These are phyloP conservation scores for Ceraclea dissimilis DNA, from an alignment of 2,888 invertebrate genomes.

Conservation along the genomic window DNA sequence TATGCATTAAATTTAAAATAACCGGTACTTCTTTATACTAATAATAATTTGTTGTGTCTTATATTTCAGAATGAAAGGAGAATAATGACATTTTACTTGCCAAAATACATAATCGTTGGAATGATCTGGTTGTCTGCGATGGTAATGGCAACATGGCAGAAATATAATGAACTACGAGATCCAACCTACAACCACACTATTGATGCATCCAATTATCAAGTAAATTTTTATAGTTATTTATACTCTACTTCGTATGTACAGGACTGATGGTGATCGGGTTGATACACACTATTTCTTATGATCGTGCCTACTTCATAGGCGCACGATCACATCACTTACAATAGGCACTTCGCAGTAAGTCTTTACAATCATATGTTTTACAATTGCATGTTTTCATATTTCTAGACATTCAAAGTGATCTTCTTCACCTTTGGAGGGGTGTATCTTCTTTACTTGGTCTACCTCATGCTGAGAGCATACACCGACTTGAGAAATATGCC, in stretches of 20 bases:
- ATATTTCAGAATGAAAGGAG: conserved; percentile 78
- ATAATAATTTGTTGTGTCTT: too few relatives aligned
- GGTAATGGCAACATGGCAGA: conserved; percentile 83
- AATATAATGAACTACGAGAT: conserved; percentile 78
- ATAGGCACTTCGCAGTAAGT: too few relatives aligned
- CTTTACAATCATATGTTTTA: too few relatives aligned
- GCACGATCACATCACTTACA: too few relatives aligned
- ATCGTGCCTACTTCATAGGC: too few relatives aligned
- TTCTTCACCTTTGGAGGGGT: conserved; percentile 79
- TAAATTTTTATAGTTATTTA: too few relatives aligned
- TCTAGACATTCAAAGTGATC: conserved; percentile 82
- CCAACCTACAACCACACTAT: conserved; percentile 88
- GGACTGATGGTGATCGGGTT: too few relatives aligned
- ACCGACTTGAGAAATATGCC: conserved; percentile 95
- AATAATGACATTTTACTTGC: conserved; percentile 80
- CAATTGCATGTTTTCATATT: conserved; percentile 26
- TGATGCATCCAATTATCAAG: conserved; percentile 76
- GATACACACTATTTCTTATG: too few relatives aligned
- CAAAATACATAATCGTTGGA: conserved; percentile 81
- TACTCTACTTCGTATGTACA: neutral
- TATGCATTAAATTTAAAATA: too few relatives aligned
- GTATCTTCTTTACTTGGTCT: conserved; percentile 77
- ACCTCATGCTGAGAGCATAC: conserved; percentile 82
- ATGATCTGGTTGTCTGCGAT: conserved; percentile 82
- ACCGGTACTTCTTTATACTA: neutral